Conservation (phyloP, 2,113 vertebrate genomes). For the Planiliza haematocheilus region DNA sequence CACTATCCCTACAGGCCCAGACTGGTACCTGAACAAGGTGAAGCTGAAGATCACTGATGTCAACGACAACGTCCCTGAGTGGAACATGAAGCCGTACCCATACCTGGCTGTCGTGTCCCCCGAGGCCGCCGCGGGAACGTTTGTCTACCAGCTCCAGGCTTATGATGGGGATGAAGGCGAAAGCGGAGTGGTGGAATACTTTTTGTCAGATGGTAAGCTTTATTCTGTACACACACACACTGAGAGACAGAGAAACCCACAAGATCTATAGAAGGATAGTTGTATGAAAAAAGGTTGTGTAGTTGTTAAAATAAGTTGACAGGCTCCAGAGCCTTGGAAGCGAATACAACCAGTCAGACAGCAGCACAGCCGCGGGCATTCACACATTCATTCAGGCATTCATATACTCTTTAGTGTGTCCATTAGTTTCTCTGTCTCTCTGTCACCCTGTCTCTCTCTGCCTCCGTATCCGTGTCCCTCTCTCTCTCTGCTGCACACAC, state of each 20-base stretch:
- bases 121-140: constrained; percentile 74
- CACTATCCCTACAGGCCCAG: constrained; percentile 68
- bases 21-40: constrained; percentile 88
- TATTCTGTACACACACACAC: constrained; percentile 5
- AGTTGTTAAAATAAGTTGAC: constrained; percentile 48
- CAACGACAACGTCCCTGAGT: constrained; percentile 89
- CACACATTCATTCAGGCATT: constrained; percentile 71
- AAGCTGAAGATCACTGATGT: constrained; percentile 87
- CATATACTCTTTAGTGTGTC: constrained; percentile 66
- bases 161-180: constrained; percentile 87
- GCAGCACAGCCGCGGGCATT: constrained; percentile 60
- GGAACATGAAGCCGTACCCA: constrained; percentile 89
- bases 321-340: constrained; percentile 30
- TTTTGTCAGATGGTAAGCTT: constrained; percentile 89
- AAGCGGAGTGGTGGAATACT: constrained; percentile 88
- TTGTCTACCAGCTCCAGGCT: constrained; percentile 90
- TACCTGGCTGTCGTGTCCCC: constrained; percentile 88
- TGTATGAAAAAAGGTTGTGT: constrained; percentile 44
- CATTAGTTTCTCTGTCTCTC: constrained; percentile 66
- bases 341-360: constrained; percentile 61
- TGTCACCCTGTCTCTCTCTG: constrained; percentile 43
- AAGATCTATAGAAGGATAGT: not conserved
- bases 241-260: constrained; percentile 1
- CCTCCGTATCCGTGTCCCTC: constrained; percentile 13
- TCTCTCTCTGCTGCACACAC: constrained; percentile 12